phyloP scores from a whole-genome alignment of 2,113 vertebrate genomes.

The Chiloscyllium plagiosum region DNA sequence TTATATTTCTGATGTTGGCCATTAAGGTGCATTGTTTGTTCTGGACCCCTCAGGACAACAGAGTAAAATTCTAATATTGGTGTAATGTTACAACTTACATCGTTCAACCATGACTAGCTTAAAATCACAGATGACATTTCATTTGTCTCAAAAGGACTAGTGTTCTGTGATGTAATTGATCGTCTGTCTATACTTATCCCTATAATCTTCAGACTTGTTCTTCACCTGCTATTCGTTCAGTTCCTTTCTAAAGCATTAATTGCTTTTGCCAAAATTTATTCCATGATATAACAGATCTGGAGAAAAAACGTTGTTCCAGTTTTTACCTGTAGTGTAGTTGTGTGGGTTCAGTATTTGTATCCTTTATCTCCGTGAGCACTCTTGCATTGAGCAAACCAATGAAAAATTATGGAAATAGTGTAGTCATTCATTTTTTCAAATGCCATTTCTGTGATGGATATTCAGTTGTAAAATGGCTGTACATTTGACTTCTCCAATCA shows the following conservation, averaged over 20 bases:
- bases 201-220: neutral
- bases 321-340: neutral
- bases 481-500: neutral
- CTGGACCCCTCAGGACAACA: neutral
- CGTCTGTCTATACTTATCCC: neutral
- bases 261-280: neutral
- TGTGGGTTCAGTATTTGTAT: neutral
- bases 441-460: neutral
- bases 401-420: neutral
- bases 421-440: neutral
- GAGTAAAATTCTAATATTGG: neutral
- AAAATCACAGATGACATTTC: slow-evolving; percentile 17
- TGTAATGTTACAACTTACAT: slow-evolving; percentile 2
- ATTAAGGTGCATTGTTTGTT: neutral
- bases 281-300: neutral
- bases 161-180: neutral
- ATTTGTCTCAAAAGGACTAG: neutral
- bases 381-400: neutral
- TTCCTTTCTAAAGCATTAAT: neutral
- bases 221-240: neutral
- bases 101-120: slow-evolving; percentile 4
- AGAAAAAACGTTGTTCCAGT: neutral
- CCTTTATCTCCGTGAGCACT: neutral
- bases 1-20: neutral
- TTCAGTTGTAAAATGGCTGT: neutral